phyloP scores from a whole-genome alignment of 2,888 invertebrate species.

The Nysson spinosus region DNA sequence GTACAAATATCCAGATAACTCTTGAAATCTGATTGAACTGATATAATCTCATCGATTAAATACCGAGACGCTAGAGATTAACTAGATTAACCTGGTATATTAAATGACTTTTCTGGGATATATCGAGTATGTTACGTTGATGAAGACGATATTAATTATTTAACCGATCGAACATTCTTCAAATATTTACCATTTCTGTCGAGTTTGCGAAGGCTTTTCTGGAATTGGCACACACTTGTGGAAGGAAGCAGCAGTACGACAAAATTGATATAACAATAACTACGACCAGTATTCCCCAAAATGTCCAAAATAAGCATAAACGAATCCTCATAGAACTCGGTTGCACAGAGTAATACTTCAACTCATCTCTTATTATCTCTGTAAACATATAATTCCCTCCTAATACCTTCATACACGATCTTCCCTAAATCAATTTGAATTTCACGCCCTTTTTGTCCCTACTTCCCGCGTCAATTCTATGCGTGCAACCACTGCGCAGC shows the following conservation, averaged over 20 bases:
- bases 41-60: too few relatives aligned
- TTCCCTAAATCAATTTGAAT: neutral
- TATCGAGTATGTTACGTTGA: too few relatives aligned
- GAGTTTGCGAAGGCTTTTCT: constrained; percentile 11
- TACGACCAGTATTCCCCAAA: constrained; percentile 62
- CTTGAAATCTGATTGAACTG: too few relatives aligned
- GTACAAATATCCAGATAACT: too few relatives aligned
- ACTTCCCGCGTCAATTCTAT: too few relatives aligned
- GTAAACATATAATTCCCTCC: too few relatives aligned
- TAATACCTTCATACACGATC: too few relatives aligned
- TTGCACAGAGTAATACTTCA: constrained; percentile 45
- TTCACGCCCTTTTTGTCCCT: neutral
- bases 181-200: constrained; percentile 10
- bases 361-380: constrained; percentile 26
- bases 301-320: constrained; percentile 66
- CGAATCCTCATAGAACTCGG: constrained; percentile 67
- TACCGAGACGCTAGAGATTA: too few relatives aligned
- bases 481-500: too few relatives aligned
- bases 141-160: too few relatives aligned
- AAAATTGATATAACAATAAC: constrained; percentile 59
- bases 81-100: too few relatives aligned
- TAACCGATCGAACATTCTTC: neutral
- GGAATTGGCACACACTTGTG: constrained; percentile 33
- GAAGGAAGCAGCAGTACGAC: constrained; percentile 52
- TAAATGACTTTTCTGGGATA: too few relatives aligned